A percentile compares a stretch with the other conserved stretches of the same genome.
These are phyloP conservation scores for Watsonalla cultraria DNA, from an alignment of 2,888 invertebrate genomes.

Conservation along the genomic window DNA sequence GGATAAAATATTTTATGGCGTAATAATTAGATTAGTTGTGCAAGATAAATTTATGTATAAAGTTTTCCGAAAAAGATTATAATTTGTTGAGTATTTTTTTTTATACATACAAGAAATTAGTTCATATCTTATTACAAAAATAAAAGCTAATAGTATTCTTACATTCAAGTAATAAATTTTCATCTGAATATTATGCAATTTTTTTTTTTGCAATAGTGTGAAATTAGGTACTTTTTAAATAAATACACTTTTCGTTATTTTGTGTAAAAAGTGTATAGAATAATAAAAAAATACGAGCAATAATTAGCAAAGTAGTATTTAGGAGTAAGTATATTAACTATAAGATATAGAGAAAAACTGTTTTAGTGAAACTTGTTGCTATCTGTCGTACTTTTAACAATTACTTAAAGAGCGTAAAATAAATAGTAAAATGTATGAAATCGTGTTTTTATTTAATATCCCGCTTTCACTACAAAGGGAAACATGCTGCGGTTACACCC, in stretches of 20 bases:
- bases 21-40: no score
- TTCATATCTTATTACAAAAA: no score
- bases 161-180: neutral
- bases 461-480: no score
- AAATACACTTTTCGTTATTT: neutral
- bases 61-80: no score
- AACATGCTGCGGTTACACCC: no score
- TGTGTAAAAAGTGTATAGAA: slow-evolving; percentile 32
- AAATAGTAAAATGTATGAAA: slow-evolving; percentile 17
- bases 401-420: slow-evolving; percentile 27
- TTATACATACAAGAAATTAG: no score
- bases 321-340: slow-evolving; percentile 29
- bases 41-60: no score
- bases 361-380: slow-evolving; percentile 40
- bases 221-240: neutral
- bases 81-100: no score
- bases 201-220: neutral
- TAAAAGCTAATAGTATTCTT: neutral
- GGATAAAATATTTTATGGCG: neutral
- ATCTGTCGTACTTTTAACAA: slow-evolving; percentile 25
- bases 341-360: slow-evolving; percentile 17
- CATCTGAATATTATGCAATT: neutral
- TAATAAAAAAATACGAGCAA: slow-evolving; percentile 32
- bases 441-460: neutral
- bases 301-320: slow-evolving; percentile 30